Evolutionary conservation across 1,140 invertebrate species (phyloP).

Genomic region (Hydropsyche tenuis): DNA sequence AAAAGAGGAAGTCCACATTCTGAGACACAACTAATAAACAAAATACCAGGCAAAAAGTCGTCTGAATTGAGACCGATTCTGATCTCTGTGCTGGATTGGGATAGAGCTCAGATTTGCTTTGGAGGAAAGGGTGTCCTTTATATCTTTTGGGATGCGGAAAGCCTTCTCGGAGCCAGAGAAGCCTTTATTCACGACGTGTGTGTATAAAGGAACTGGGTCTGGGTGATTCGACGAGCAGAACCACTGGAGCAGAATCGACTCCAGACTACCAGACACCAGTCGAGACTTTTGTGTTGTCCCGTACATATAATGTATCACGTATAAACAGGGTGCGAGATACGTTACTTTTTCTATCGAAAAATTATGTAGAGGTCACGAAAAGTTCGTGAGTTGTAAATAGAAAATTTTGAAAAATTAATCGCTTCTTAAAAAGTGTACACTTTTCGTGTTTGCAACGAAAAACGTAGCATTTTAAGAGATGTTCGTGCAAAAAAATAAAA

Average conservation of each 20-base stretch:
- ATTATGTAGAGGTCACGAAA: not conserved
- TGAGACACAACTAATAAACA: constrained; percentile 46
- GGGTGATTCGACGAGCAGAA: constrained; percentile 38
- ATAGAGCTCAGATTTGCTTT: not conserved
- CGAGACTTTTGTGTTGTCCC: constrained; percentile 44
- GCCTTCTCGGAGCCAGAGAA: not conserved
- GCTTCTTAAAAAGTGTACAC: no score
- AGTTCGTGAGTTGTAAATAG: not conserved
- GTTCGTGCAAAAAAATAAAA: no score
- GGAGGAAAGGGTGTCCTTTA: not conserved
- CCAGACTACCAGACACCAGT: constrained; percentile 41
- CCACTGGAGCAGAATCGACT: constrained; percentile 47
- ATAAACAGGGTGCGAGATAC: no score
- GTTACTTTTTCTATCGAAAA: not conserved
- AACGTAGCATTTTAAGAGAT: not conserved
- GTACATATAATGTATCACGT: not conserved
- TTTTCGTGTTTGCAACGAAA: no score
- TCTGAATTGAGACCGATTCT: not conserved
- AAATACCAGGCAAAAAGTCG: constrained; percentile 11
- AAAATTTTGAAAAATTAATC: no score
- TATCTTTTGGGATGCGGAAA: not conserved
- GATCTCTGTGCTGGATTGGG: not conserved
- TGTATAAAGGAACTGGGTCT: constrained; percentile 44
- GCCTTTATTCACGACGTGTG: constrained; percentile 42
- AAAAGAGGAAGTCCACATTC: constrained; percentile 47